Conservation (phyloP, 2,113 vertebrate genomes). For the Microcebus ravelobensis region DNA sequence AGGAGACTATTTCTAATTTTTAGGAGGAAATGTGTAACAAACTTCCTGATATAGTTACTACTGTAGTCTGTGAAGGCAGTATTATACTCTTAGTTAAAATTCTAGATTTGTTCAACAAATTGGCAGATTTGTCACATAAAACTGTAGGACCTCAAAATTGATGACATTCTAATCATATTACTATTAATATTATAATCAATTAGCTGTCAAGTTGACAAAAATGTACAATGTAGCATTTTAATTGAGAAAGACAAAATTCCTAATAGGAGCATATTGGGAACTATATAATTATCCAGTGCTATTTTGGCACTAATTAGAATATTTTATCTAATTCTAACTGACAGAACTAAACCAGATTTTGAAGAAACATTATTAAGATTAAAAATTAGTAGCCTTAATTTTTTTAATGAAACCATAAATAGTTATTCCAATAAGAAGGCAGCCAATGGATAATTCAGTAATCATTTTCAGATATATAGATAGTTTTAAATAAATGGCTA, state of each 20-base stretch:
- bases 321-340: background rate
- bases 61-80: background rate
- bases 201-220: background rate
- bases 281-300: background rate
- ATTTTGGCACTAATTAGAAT: background rate
- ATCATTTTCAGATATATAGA: slow-evolving; percentile 12
- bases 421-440: background rate
- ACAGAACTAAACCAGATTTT: background rate
- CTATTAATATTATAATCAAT: background rate
- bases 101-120: background rate
- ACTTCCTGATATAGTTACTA: background rate
- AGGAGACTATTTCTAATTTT: background rate
- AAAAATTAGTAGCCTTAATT: background rate
- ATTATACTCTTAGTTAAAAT: background rate
- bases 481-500: slow-evolving; percentile 32
- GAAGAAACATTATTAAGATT: background rate
- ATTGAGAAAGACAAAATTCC: background rate
- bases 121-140: background rate
- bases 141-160: background rate
- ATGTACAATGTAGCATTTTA: background rate
- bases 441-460: background rate
- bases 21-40: background rate
- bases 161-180: background rate
- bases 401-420: background rate
- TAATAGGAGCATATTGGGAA: background rate